Evolutionary conservation across 2,888 invertebrate species (phyloP), one percentile per base, ranked within the genome.

Genomic region (Eupithecia vulgata): DNA sequence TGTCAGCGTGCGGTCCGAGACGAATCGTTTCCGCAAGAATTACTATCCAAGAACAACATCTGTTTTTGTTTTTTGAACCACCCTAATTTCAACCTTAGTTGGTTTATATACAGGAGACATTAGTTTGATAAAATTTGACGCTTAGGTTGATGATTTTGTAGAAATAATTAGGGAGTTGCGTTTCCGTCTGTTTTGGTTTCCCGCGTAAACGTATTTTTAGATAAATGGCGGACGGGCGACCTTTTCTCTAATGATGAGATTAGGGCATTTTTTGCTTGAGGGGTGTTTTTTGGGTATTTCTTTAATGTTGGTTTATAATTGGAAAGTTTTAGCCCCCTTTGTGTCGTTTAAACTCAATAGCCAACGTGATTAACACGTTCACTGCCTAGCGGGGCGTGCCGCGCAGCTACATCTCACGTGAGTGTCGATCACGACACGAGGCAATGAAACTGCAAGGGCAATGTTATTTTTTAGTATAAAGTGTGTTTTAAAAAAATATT

Each of bases 1-100:
- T 91, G 92, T 92, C 92, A 91, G 87, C 92, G 88, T 91, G 91
- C 88, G 91, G 88, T 87, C 88, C 90, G 90, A 91, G 91, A 93
- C 91, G 90, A 92, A 93, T 93, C 91, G 92, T 90, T 93, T 93
- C 93, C 93, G 89, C 81, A 85, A 86, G 75, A 78, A 75, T 71
- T 68, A n/a, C n/a, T n/a, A 52, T 64, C 69, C 35, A 15, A 15
- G 45, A 12, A 13, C 69, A 67, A 77, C 74, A 76, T 67, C 68
- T 52, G 75, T 73, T 52, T 34, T 64, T 66, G 25, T n/a, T 17
- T 45, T 30, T n/a, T 57, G 0, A 17, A 4, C 13, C 0, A 8
- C 76, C 17, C 15, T 4, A 83, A 80, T 75, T 69, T 78, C 17
- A 12, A 62, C 75, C 73, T 73, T 87, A 82, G 34, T 0, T 0